These are phyloP conservation scores for Sebastes glaucus DNA, from an alignment of 2,797 vertebrate genomes.

Conservation along the genomic window DNA sequence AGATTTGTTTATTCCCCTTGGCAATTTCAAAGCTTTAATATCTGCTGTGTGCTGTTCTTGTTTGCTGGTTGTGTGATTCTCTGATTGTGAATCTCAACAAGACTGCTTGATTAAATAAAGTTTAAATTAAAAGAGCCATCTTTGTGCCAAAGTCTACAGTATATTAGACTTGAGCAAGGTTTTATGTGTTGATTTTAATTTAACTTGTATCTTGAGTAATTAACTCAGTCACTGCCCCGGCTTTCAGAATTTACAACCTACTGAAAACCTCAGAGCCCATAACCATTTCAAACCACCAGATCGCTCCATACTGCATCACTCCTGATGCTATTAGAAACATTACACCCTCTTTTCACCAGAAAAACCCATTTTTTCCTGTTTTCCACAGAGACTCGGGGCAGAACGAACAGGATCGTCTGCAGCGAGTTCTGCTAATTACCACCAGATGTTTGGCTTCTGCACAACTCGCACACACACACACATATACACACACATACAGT, in stretches of 20 bases:
- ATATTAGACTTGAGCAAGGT: neutral
- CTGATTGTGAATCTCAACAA: neutral
- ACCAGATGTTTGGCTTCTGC: conserved; percentile 39
- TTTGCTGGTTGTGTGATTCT: neutral
- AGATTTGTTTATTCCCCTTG: neutral
- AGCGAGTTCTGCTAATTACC: conserved; percentile 13
- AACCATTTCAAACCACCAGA: neutral
- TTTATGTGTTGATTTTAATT: neutral
- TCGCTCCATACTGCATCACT: neutral
- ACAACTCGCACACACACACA: neutral
- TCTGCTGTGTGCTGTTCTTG: neutral
- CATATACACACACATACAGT: neutral
- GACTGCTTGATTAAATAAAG: neutral
- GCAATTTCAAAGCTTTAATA: neutral
- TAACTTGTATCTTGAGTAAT: neutral
- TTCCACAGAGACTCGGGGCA: neutral
- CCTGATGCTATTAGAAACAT: neutral
- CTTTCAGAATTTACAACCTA: neutral
- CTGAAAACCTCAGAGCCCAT: neutral
- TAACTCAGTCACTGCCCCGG: neutral
- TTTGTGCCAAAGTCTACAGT: neutral
- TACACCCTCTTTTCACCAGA: neutral
- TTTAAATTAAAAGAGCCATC: neutral
- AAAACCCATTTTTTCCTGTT: neutral
- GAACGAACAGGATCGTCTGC: conserved; percentile 1